These are phyloP conservation scores for Apamea epomidion DNA, from an alignment of 2,888 invertebrate genomes.

Conservation along the genomic window DNA sequence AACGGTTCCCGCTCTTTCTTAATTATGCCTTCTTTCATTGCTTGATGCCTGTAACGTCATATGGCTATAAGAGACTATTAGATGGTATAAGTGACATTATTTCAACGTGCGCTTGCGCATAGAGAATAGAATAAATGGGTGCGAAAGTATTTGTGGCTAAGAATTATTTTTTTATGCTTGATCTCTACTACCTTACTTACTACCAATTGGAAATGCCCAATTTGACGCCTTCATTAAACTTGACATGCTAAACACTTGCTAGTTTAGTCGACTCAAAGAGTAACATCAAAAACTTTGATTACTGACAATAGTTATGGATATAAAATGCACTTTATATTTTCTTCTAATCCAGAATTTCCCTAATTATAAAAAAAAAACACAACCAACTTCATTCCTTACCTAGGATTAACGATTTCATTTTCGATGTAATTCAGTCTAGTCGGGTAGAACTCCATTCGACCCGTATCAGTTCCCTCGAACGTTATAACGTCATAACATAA, in stretches of 20 bases:
- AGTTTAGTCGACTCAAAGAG: neutral
- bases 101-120: neutral
- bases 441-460: slow-evolving; percentile 94
- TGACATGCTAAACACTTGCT: neutral
- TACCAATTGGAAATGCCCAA: neutral
- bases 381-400: slow-evolving; percentile 76
- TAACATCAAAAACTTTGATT: neutral
- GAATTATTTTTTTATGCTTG: neutral
- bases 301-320: neutral
- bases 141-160: neutral
- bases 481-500: slow-evolving; percentile 98
- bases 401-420: slow-evolving; percentile 92
- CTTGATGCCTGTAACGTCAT: slow-evolving; percentile 90
- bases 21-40: slow-evolving; percentile 94
- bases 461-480: slow-evolving; percentile 95
- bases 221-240: neutral
- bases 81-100: neutral
- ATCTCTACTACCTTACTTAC: neutral
- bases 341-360: neutral
- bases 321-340: neutral
- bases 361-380: neutral
- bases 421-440: slow-evolving; percentile 94
- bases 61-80: neutral
- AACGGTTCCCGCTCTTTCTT: slow-evolving; percentile 96
- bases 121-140: neutral